A percentile compares a stretch with the other conserved stretches of the same genome.
These are phyloP conservation scores for Crambe crambe DNA, from an alignment of 37 sponge, comb jelly and placozoan genomes.

Conservation along the genomic window DNA sequence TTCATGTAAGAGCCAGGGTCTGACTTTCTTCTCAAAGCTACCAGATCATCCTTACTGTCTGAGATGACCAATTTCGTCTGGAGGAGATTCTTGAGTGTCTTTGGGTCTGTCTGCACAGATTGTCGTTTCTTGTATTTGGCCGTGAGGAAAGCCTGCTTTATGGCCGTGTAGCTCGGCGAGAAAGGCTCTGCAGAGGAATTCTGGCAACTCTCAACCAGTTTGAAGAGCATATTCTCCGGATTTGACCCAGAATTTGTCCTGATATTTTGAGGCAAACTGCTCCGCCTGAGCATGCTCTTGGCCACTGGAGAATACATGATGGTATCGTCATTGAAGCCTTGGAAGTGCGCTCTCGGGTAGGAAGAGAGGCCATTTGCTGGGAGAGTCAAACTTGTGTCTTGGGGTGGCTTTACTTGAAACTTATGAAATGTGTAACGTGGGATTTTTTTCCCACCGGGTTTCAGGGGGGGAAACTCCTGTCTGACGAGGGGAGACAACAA, in stretches of 20 bases:
- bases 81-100: slow-evolving; percentile 31
- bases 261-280: slow-evolving; percentile 20
- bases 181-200: neutral
- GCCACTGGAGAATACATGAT: neutral
- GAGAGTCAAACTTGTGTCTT: neutral
- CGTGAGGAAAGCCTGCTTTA: slow-evolving; percentile 36
- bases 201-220: slow-evolving; percentile 14
- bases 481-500: neutral
- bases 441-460: slow-evolving; percentile 1
- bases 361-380: neutral
- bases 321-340: slow-evolving; percentile 4
- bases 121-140: slow-evolving; percentile 27
- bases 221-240: slow-evolving; percentile 7
- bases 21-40: slow-evolving; percentile 26
- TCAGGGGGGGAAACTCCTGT: neutral
- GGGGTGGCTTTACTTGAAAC: neutral
- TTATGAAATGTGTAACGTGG: slow-evolving; percentile 41
- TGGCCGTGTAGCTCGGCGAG: slow-evolving; percentile 34
- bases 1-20: slow-evolving; percentile 39
- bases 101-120: slow-evolving; percentile 23
- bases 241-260: neutral
- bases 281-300: slow-evolving; percentile 1
- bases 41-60: neutral
- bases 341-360: neutral
- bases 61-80: slow-evolving; percentile 20